Conservation (phyloP, 2,113 vertebrate genomes). For the Pluvialis apricaria region DNA sequence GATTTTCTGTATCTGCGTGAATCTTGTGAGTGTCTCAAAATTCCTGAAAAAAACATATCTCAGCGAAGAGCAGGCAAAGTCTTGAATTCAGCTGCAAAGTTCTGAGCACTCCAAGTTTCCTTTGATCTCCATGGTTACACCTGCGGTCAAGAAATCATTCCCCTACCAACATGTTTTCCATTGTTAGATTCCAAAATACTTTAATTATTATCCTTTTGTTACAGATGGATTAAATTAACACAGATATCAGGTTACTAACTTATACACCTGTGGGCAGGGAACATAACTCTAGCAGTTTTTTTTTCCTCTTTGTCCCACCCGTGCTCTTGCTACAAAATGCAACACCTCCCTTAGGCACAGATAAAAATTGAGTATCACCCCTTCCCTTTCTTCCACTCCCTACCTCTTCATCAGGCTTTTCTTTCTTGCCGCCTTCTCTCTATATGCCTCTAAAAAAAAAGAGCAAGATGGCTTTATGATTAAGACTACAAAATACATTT, state of each 20-base stretch:
- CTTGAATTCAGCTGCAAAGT: not conserved
- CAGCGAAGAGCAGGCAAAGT: not conserved
- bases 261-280: not conserved
- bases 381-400: slow-evolving; percentile 37
- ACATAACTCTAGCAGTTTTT: not conserved
- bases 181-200: not conserved
- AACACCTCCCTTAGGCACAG: not conserved
- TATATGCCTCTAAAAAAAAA: slow-evolving; percentile 53
- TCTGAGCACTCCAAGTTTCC: not conserved
- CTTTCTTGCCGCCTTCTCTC: slow-evolving; percentile 28
- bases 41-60: not conserved
- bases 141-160: not conserved
- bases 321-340: not conserved
- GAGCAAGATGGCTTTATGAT: slow-evolving; percentile 24
- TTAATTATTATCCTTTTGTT: not conserved
- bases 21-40: not conserved
- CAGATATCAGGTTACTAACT: not conserved
- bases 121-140: not conserved
- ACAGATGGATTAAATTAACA: not conserved
- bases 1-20: not conserved
- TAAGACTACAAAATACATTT: not conserved
- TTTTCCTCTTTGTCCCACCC: not conserved
- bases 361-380: not conserved
- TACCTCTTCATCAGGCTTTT: slow-evolving; percentile 62
- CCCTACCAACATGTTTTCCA: not conserved